Conservation (phyloP, 2,797 vertebrate species). For the Bradypodion pumilum region DNA sequence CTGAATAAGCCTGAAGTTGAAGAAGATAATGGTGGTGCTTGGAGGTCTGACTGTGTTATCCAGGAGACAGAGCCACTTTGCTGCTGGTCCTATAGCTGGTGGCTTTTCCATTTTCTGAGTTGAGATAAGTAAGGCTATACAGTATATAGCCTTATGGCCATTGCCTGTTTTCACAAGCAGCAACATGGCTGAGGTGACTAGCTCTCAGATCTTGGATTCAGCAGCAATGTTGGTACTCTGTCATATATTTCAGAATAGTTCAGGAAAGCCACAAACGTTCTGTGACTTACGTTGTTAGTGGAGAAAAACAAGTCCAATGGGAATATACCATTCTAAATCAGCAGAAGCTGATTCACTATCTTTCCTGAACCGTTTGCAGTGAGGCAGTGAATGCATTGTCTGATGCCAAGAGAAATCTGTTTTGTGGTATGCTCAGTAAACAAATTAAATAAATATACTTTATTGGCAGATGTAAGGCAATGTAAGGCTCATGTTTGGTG, state of each 20-base stretch:
- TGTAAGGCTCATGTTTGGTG: too few species aligned
- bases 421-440: background rate
- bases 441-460: background rate
- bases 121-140: too few species aligned
- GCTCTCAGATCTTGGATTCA: background rate
- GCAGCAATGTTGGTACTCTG: background rate
- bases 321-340: background rate
- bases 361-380: background rate
- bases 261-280: background rate
- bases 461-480: background rate
- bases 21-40: constrained; percentile 7
- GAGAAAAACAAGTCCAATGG: background rate
- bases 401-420: background rate
- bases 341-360: background rate
- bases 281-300: background rate
- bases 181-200: background rate
- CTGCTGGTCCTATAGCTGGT: background rate
- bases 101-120: background rate
- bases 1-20: accelerated
- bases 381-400: background rate
- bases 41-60: background rate
- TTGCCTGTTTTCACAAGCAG: background rate
- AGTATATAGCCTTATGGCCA: too few species aligned
- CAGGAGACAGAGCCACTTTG: background rate
- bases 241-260: background rate